A percentile compares a stretch with the other conserved stretches of the same genome.
phyloP scores from a whole-genome alignment of 2,797 vertebrate genomes.

The Macropus fuliginosus region DNA sequence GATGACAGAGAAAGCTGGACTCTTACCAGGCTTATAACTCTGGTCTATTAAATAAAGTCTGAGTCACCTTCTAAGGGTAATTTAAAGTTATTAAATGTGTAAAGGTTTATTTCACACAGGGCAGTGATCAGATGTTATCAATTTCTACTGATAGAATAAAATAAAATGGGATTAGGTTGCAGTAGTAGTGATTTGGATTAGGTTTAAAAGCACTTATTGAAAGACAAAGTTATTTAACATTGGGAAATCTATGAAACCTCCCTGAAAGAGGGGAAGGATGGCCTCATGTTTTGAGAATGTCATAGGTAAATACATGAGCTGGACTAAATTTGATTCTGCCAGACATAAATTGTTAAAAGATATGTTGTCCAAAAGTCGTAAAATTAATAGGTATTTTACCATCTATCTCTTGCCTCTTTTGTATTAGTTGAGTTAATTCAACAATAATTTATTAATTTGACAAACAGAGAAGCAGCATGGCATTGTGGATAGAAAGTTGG shows the following conservation, averaged over 20 bases:
- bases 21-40: not conserved
- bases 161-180: slow-evolving; percentile 6
- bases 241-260: not conserved
- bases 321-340: not conserved
- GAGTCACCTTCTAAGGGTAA: not conserved
- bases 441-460: no score
- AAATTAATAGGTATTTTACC: slow-evolving; percentile 5
- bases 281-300: not conserved
- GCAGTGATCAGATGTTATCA: slow-evolving; percentile 14
- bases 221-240: not conserved
- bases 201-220: slow-evolving; percentile 8
- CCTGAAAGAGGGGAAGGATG: not conserved
- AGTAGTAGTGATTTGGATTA: slow-evolving; percentile 27
- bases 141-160: not conserved
- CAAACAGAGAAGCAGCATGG: not conserved
- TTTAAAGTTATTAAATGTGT: not conserved
- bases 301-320: not conserved
- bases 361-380: not conserved
- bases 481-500: not conserved
- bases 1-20: not conserved
- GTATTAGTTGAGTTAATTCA: slow-evolving; percentile 6
- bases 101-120: not conserved
- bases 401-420: not conserved
- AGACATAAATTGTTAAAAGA: not conserved
- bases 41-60: not conserved